Percentiles rank a stretch among this genome's conserved stretches.
Conservation (phyloP, 1,140 invertebrate genomes). For the Adelges cooleyi region DNA sequence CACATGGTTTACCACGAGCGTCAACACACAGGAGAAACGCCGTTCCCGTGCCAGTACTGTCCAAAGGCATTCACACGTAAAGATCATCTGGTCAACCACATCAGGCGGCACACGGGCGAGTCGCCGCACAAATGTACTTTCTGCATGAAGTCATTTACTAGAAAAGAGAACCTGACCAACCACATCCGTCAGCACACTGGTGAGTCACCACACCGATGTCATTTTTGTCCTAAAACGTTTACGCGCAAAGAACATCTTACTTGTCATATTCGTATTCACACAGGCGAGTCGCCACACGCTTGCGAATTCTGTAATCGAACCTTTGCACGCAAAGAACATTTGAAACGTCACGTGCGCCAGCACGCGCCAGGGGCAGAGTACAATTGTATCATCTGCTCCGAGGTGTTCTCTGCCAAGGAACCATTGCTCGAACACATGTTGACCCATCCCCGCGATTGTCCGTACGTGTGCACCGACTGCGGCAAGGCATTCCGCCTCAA, state of each 20-base stretch:
- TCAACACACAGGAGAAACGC: constrained; percentile 70
- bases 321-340: constrained; percentile 69
- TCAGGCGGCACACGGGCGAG: constrained; percentile 61
- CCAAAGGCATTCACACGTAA: constrained; percentile 71
- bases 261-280: constrained; percentile 69
- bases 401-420: constrained; percentile 77
- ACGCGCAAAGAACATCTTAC: constrained; percentile 82
- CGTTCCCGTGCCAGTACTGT: constrained; percentile 68
- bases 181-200: constrained; percentile 60
- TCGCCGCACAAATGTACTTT: constrained; percentile 41
- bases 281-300: constrained; percentile 66
- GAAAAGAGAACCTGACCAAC: constrained; percentile 53
- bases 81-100: constrained; percentile 69
- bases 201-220: constrained; percentile 52
- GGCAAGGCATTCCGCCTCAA: constrained; percentile 36
- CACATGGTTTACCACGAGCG: constrained; percentile 70
- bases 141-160: constrained; percentile 54
- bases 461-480: constrained; percentile 36
- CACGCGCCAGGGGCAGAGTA: constrained; percentile 84
- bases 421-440: constrained; percentile 71
- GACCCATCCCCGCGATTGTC: constrained; percentile 66
- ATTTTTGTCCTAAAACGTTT: constrained; percentile 61
- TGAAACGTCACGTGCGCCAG: constrained; percentile 66
- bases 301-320: constrained; percentile 70
- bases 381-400: constrained; percentile 73